Evolutionary conservation across 2,888 invertebrate species (phyloP).

Genomic region (Hylaea fasciaria): DNA sequence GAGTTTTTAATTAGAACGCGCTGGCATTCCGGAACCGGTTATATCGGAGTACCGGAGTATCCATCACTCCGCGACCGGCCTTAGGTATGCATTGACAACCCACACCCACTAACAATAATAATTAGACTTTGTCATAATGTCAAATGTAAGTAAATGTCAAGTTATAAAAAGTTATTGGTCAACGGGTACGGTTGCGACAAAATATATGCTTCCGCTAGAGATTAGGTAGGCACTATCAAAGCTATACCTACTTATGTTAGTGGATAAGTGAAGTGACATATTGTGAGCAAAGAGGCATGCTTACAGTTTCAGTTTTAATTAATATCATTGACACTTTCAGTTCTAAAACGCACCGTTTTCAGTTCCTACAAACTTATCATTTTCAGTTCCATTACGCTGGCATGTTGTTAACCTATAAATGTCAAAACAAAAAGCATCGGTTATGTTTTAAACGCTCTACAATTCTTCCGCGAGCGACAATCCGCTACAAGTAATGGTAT

Average conservation of each 20-base stretch:
- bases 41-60: conserved; percentile 25
- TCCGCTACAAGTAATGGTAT: conserved; percentile 24
- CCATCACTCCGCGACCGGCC: conserved; percentile 36
- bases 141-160: conserved; percentile 81
- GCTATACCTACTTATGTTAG: no score
- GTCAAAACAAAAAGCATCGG: conserved; percentile 70
- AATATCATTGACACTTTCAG: no score
- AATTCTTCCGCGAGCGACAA: conserved; percentile 46
- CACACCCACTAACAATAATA: conserved; percentile 74
- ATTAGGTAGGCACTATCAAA: neutral
- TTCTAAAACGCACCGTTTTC: neutral
- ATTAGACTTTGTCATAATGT: conserved; percentile 79
- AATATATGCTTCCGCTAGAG: conserved; percentile 43
- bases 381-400: no score
- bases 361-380: no score
- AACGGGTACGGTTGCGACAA: conserved; percentile 27
- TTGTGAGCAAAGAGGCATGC: no score
- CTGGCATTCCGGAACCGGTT: conserved; percentile 61
- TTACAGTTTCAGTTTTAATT: no score
- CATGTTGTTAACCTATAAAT: conserved; percentile 55
- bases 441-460: conserved; percentile 45
- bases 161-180: conserved; percentile 67
- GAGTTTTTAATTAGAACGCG: conserved; percentile 69
- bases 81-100: conserved; percentile 65
- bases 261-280: no score